phyloP scores from a whole-genome alignment of 2,888 invertebrate species.

The Spatulosminthurus flaviceps region DNA sequence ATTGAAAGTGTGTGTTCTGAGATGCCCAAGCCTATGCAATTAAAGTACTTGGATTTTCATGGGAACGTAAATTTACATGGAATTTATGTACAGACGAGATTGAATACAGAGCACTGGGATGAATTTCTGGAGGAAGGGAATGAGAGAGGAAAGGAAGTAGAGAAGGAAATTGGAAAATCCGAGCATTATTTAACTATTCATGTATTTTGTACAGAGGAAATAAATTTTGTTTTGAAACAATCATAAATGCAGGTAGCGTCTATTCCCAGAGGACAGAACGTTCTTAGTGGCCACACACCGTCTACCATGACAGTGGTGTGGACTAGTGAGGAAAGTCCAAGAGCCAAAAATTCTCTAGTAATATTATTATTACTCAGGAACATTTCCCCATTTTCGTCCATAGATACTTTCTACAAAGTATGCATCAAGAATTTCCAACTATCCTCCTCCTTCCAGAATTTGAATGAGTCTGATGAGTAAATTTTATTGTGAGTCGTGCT shows the following conservation, averaged over 20 bases:
- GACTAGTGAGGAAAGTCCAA: neutral
- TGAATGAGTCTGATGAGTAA: neutral
- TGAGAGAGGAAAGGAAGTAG: neutral
- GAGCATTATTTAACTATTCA: slow-evolving; percentile 8
- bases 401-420: no score
- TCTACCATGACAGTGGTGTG: neutral
- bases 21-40: no score
- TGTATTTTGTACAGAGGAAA: neutral
- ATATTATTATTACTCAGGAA: neutral
- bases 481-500: neutral
- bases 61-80: no score
- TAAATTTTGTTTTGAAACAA: slow-evolving; percentile 14
- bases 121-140: neutral
- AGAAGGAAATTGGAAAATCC: slow-evolving; percentile 7
- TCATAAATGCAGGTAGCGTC: slow-evolving; percentile 3
- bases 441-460: neutral
- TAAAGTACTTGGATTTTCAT: no score
- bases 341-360: neutral
- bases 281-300: neutral
- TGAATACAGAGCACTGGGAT: no score
- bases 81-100: no score
- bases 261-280: neutral
- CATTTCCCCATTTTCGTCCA: neutral
- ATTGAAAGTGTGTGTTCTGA: no score
- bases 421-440: neutral